Evolutionary conservation across 2,113 vertebrate species (phyloP).

Genomic region (Aplodontia rufa): DNA sequence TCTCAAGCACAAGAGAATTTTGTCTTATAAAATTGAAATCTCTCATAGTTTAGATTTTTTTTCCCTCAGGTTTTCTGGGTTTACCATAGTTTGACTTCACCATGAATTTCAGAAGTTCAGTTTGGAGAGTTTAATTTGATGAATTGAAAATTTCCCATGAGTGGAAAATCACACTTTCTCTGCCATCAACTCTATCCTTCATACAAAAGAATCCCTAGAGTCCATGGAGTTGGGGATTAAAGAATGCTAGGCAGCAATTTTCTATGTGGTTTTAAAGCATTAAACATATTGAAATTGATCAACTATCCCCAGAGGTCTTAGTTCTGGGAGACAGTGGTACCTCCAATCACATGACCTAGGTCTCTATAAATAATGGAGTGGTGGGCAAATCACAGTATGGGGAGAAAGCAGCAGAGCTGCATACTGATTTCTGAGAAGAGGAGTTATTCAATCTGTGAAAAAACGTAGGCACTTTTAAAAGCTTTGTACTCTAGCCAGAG

Average conservation of each 20-base stretch:
- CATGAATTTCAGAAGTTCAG: background rate
- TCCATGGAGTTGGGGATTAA: background rate
- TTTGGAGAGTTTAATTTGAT: background rate
- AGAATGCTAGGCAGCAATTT: background rate
- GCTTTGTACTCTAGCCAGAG: background rate
- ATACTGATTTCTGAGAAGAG: constrained; percentile 58
- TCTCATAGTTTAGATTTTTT: background rate
- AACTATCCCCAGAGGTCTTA: background rate
- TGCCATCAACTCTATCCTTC: background rate
- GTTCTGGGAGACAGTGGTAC: background rate
- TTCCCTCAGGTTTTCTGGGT: background rate
- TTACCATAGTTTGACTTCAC: background rate
- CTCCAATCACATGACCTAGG: background rate
- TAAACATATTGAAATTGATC: constrained; percentile 14
- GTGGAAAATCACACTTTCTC: background rate
- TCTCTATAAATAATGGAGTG: constrained; percentile 31
- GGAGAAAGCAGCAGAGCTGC: background rate
- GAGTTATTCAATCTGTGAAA: constrained; percentile 29
- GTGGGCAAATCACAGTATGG: background rate
- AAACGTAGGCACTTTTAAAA: constrained; percentile 42
- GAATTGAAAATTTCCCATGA: background rate
- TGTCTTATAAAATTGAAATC: background rate
- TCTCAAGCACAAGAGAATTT: background rate
- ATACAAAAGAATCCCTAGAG: background rate
- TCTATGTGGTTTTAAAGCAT: background rate